Evolutionary conservation across 2,888 invertebrate species (phyloP), one percentile per base, ranked within the genome.

Genomic region (Chaetogeoica ovagalla): DNA sequence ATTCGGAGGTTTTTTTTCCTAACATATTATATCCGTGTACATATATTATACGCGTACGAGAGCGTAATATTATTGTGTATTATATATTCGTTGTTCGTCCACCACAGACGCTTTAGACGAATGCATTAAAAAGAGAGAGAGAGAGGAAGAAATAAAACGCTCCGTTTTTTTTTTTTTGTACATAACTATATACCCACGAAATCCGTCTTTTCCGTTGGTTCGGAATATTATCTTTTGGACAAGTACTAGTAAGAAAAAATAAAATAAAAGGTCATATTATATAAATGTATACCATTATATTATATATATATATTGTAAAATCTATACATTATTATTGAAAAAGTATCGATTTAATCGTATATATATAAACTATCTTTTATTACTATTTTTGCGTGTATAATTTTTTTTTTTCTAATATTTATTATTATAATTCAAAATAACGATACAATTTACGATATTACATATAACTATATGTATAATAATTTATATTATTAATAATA

Each of bases 301-400:
- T 37, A 48, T 63, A 39, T 30, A 30, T 30, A 30, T 30, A 30
- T 19, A 66, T 60, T 60, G 72, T 81, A 43, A 72, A 59, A 57
- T 81, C 13, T 63, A 71, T 19, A 17, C 23, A 52, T 74, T 74
- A 65, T 74, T 39, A 74, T 43, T 75, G 75, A 66, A 66, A 75
- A 75, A 66, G 39, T 66, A 65, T 65, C 65, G 63, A 57, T 74
- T 65, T 74, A 66, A 37, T 62, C 52, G 30, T 2, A 30, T 30
- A 62, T 55, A 74, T 76, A 76, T n/a, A n/a, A n/a, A 66, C 30
- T 23, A 48, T 76, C 75, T 68, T 76, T 76, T 76, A 68, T 68
- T 66, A 59, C 59, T n/a, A 60, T 17, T 68, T 68, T 76, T 59
- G 75, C 43, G 75, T 76, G 75, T 76, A 76, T 59, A 68, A 76